Evolutionary conservation across 2,888 invertebrate species (phyloP).

Genomic region (Baronia brevicornis): DNA sequence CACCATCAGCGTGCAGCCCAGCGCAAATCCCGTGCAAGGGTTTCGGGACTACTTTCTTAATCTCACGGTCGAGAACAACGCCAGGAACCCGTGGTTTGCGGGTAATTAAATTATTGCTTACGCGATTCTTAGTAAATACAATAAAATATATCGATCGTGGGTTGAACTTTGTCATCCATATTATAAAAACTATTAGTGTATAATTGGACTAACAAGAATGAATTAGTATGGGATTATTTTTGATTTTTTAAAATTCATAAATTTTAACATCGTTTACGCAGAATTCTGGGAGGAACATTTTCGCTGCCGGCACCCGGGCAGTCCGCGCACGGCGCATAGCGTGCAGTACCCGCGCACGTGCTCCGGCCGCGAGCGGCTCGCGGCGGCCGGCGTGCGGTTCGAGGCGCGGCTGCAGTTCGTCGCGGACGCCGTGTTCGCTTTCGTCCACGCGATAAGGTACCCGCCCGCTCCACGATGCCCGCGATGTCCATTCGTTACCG

Average conservation of each 20-base stretch:
- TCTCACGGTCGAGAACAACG: conserved; percentile 89
- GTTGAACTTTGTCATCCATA: too few relatives aligned
- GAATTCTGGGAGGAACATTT: conserved; percentile 98
- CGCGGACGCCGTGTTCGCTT: conserved; percentile 96
- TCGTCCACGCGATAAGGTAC: conserved; percentile 91
- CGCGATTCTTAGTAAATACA: too few relatives aligned
- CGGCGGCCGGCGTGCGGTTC: conserved; percentile 78
- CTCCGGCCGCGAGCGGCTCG: conserved; percentile 85
- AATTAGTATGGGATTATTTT: too few relatives aligned
- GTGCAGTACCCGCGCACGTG: conserved; percentile 81
- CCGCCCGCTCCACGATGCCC: conserved; percentile 13
- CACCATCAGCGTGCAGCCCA: conserved; percentile 96
- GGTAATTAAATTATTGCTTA: too few relatives aligned
- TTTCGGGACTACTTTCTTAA: conserved; percentile 91
- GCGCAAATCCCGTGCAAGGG: conserved; percentile 90
- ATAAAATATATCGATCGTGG: too few relatives aligned
- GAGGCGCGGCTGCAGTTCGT: conserved; percentile 97
- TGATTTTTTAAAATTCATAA: too few relatives aligned
- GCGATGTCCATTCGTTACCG: background rate
- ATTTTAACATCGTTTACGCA: conserved; percentile 41
- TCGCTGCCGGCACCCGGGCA: conserved; percentile 88
- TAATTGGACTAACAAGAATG: too few relatives aligned
- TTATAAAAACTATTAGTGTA: too few relatives aligned
- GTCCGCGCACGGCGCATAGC: conserved; percentile 89
- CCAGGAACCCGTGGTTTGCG: conserved; percentile 96